phyloP scores from a whole-genome alignment of 2,888 invertebrate genomes.

The Drosophila quasianomalipes region DNA sequence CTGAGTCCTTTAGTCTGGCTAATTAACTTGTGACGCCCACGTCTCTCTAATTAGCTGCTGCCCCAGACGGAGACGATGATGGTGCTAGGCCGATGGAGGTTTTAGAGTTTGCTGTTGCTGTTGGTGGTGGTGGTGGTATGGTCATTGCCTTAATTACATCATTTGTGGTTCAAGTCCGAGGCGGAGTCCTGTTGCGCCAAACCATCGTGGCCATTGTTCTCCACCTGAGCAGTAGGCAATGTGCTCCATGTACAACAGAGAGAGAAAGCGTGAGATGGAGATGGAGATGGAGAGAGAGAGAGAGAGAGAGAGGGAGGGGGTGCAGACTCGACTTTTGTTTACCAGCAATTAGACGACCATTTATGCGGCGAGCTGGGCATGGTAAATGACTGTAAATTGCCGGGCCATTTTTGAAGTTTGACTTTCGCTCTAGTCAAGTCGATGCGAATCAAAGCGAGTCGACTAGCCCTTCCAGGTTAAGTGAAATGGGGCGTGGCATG shows the following conservation, averaged over 20 bases:
- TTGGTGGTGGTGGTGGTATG: slow-evolving; percentile 1
- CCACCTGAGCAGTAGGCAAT: slow-evolving; percentile 3
- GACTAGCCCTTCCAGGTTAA: neutral
- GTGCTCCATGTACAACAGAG: neutral
- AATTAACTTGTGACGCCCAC: slow-evolving; percentile 79
- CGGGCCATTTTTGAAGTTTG: slow-evolving; percentile 67
- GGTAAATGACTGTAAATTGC: slow-evolving; percentile 77
- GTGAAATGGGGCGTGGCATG: slow-evolving; percentile 32
- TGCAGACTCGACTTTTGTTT: slow-evolving; percentile 66
- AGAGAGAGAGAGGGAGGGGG: neutral
- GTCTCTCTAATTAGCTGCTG: slow-evolving; percentile 72
- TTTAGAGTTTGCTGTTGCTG: slow-evolving; percentile 6
- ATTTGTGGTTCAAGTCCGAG: slow-evolving; percentile 64
- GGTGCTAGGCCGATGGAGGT: neutral
- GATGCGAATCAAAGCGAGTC: slow-evolving; percentile 1
- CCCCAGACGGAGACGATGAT: slow-evolving; percentile 16
- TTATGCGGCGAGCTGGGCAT: slow-evolving; percentile 60
- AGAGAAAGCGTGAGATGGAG: neutral
- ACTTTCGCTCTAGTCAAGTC: slow-evolving; percentile 27
- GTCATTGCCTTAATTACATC: slow-evolving; percentile 75
- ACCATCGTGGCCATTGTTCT: slow-evolving; percentile 32
- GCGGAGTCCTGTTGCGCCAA: slow-evolving; percentile 67
- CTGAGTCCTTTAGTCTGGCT: slow-evolving; percentile 60
- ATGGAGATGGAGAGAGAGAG: neutral
- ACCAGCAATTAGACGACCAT: slow-evolving; percentile 75